Evolutionary conservation across 2,113 vertebrate species (phyloP), one percentile per base, ranked within the genome.

Genomic region (Collichthys lucidus): DNA sequence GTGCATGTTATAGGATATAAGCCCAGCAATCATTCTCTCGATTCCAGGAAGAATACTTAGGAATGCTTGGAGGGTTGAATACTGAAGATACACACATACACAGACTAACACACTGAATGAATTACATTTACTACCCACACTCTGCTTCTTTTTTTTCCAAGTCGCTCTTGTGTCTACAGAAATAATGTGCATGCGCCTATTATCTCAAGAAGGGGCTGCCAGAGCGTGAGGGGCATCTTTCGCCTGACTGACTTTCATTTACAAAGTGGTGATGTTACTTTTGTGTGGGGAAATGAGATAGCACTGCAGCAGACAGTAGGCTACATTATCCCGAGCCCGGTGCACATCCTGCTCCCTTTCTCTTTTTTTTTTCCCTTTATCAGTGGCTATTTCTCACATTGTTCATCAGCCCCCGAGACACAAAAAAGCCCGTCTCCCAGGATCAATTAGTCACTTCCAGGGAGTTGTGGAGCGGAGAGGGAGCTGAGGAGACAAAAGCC

Each of bases 401-500:
- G 92, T 92, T 93, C 92, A 92, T 93, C 92, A 90, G 88, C 84
- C 82, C 85, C 35, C 10, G 29, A 83, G 86, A 90, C 88, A 92
- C 82, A 91, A 81, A 90, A 87, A 75, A 55, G 20, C 65, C 68
- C 26, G 88, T 89, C 91, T 92, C 90, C 79, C 86, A 90, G 93
- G 93, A 93, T 94, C 93, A 95, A 95, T 95, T 95, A 95, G 93
- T 93, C 88, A 79, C 88, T 89, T 88, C 81, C 80, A 87, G 91
- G 80, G 88, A 91, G 89, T 81, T 66, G 77, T 26, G 64, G 57
- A 80, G 87, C 82, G 56, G 62, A 85, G 92, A 88, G 79, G 83
- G 77, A 90, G 86, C 80, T 19, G 81, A 57, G 74, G 77, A 90
- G 88, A 93, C 88, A 92, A 93, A 92, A 90, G 90, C 68, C 74